Conservation (phyloP, 2,797 vertebrate species). For the Telmatherina bonti region DNA sequence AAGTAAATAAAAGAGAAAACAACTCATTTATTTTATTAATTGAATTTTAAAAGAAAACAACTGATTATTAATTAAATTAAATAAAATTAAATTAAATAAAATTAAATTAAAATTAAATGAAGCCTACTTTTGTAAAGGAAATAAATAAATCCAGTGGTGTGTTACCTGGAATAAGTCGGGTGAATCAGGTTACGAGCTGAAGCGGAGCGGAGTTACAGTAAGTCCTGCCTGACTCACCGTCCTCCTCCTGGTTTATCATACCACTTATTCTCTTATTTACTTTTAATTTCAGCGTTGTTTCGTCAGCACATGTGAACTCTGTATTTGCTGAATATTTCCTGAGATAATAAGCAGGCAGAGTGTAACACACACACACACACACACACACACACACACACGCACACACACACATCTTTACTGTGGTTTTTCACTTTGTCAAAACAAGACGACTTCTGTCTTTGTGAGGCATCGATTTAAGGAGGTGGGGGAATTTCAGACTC, state of each 20-base stretch:
- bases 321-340: slow-evolving; percentile 83
- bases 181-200: too few relatives aligned
- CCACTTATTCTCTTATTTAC: slow-evolving; percentile 66
- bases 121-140: too few relatives aligned
- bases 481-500: slow-evolving; percentile 74
- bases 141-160: too few relatives aligned
- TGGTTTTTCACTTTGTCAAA: slow-evolving; percentile 90
- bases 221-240: slow-evolving; percentile 65
- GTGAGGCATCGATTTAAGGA: slow-evolving; percentile 79
- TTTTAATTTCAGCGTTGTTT: slow-evolving; percentile 73
- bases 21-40: too few relatives aligned
- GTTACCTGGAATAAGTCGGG: too few relatives aligned
- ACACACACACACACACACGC: too few relatives aligned
- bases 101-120: too few relatives aligned
- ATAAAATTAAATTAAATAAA: too few relatives aligned
- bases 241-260: slow-evolving; percentile 53
- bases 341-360: slow-evolving; percentile 77
- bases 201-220: slow-evolving; percentile 49
- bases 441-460: slow-evolving; percentile 87
- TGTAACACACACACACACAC: too few relatives aligned
- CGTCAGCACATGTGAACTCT: slow-evolving; percentile 73
- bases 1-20: too few relatives aligned
- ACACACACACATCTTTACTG: slow-evolving; percentile 76
- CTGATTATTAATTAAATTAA: too few relatives aligned
- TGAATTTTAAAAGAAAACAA: too few relatives aligned